A percentile compares a stretch with the other conserved stretches of the same genome.
Evolutionary conservation across 2,113 vertebrate species (phyloP).

Genomic region (Cichladusa arquata): DNA sequence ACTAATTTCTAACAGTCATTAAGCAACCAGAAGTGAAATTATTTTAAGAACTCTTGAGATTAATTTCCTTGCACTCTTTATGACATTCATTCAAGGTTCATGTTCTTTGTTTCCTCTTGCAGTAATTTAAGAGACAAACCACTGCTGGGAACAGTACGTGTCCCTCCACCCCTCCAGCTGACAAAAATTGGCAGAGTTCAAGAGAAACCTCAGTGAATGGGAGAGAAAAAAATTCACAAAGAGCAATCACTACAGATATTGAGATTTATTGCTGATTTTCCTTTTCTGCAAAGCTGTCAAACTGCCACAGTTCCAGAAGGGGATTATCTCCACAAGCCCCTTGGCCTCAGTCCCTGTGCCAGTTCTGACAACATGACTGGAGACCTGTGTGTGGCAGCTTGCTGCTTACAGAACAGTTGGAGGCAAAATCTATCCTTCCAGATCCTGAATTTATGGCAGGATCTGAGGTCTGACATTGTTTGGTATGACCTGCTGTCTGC

Average conservation of each 20-base stretch:
- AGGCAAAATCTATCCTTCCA: not conserved
- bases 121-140: not conserved
- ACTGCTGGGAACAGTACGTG: not conserved
- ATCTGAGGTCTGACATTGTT: not conserved
- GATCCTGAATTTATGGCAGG: not conserved
- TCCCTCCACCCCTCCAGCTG: not conserved
- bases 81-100: not conserved
- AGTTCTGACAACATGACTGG: not conserved
- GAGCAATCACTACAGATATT: not conserved
- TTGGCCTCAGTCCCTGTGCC: not conserved
- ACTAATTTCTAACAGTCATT: not conserved
- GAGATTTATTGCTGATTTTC: slow-evolving; percentile 29
- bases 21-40: not conserved
- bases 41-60: slow-evolving; percentile 13
- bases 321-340: slow-evolving; percentile 1
- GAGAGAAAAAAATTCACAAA: not conserved
- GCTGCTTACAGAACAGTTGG: not conserved
- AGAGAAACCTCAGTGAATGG: not conserved
- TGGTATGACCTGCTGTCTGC: not conserved
- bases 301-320: not conserved
- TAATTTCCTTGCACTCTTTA: not conserved
- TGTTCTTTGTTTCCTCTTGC: not conserved
- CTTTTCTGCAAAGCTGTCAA: not conserved
- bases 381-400: not conserved
- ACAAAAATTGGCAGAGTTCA: not conserved